Conservation (phyloP, 2,113 vertebrate genomes). For the Tragelaphus buxtoni region DNA sequence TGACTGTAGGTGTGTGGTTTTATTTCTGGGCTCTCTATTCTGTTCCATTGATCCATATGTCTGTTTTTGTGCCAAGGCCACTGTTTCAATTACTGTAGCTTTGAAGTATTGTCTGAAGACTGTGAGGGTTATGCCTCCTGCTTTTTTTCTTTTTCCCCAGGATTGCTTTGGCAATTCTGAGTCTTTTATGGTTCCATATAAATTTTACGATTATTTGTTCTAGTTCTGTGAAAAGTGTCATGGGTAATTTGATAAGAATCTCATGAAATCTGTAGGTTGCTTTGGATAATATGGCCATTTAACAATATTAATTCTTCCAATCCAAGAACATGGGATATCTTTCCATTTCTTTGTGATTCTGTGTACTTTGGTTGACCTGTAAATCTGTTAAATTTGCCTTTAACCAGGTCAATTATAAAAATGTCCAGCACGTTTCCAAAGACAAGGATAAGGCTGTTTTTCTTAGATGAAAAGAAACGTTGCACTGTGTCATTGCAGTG, state of each 20-base stretch:
- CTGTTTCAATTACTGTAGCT: not conserved
- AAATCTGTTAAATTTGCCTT: not conserved
- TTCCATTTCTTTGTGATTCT: not conserved
- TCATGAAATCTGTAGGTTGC: not conserved
- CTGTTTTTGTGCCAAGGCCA: not conserved
- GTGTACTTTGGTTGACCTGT: not conserved
- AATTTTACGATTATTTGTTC: not conserved
- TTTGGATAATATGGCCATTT: not conserved
- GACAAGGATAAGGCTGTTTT: not conserved
- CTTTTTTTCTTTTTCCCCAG: not conserved
- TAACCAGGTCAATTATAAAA: not conserved
- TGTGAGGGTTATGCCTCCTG: not conserved
- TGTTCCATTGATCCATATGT: not conserved
- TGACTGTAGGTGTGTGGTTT: not conserved
- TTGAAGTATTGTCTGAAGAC: not conserved
- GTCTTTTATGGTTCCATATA: not conserved
- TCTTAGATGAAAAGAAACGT: constrained; percentile 8
- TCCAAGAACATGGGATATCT: not conserved
- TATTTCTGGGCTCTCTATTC: not conserved
- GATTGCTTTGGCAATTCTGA: not conserved
- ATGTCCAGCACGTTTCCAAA: not conserved
- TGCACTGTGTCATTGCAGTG: not conserved
- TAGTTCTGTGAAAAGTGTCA: not conserved
- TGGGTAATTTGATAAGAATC: not conserved
- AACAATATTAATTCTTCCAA: not conserved